Evolutionary conservation across 2,888 invertebrate species (phyloP).

Genomic region (Eupithecia abbreviata): DNA sequence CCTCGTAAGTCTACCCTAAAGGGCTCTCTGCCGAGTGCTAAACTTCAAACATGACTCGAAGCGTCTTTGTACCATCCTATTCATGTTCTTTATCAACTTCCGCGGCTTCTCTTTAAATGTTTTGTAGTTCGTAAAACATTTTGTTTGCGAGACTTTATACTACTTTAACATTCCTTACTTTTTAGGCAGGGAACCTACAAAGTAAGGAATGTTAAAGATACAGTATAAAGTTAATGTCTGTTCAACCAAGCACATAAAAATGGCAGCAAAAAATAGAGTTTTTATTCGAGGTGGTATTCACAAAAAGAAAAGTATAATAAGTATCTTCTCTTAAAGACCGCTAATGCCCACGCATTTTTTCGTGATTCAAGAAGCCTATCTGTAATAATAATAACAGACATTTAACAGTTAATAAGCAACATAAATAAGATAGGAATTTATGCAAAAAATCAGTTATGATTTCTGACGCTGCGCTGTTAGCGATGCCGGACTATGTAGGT

Average conservation of each 20-base stretch:
- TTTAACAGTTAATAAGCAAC: too few species aligned
- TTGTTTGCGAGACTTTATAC: background rate
- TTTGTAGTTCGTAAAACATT: conserved; percentile 14
- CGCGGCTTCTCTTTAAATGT: conserved; percentile 15
- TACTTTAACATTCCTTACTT: background rate
- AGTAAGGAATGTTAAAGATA: background rate
- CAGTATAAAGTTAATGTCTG: background rate
- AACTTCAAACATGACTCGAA: conserved; percentile 40
- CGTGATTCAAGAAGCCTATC: background rate
- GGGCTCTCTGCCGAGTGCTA: conserved; percentile 23
- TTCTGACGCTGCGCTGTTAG: too few species aligned
- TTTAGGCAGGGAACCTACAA: background rate
- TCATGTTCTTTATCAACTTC: conserved; percentile 16
- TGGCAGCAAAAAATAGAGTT: background rate
- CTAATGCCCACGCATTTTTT: background rate
- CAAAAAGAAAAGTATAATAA: background rate
- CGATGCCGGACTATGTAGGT: too few species aligned
- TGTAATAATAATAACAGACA: background rate
- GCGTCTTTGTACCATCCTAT: conserved; percentile 29
- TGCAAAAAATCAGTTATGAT: too few species aligned
- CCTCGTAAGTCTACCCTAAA: conserved; percentile 7
- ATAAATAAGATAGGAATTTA: too few species aligned
- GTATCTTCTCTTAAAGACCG: background rate
- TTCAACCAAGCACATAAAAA: background rate
- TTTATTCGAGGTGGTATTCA: background rate